Base-by-base conservation (phyloP, 1,140 invertebrate species). In the Trichonephila clavipes region DNA sequence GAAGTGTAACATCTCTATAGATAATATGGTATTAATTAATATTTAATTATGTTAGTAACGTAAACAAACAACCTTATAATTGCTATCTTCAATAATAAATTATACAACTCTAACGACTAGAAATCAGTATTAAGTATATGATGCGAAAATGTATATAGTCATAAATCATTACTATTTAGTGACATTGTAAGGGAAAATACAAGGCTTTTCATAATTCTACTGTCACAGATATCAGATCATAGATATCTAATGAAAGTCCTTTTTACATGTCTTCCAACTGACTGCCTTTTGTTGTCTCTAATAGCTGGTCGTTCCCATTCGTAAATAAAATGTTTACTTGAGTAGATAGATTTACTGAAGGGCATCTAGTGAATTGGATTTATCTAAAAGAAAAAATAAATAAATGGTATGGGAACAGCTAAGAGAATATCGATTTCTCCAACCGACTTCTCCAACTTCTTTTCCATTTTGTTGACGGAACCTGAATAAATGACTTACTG, bases 301-400 rank as follows among this genome's bases (percentile, higher is more conserved):
- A 87, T 87, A 62, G 59, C 59, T 24, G 18, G 18, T 34, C 58
- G 28, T 7, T 87, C 28, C n/a, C 85, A 59, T 64, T 16, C 59
- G 16, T 87, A 87, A 87, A 61, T 87, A 87, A 87, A 87, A 59
- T 62, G 85, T 87, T 87, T 87, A 87, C 59, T 87, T 61, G 85
- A 87, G 85, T 34, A 87, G 85, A 87, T 87, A 87, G 85, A 87
- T 87, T 87, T 87, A 87, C 59, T 87, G 59, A 87, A 61, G 59
- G 59, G 58, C 59, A 87, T 61, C 59, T 59, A 19, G 59, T 8
- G 85, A 87, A 87, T 87, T 87, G 85, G 85, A 87, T 87, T 87
- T 87, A 64, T 24, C 59, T n/a, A 19, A 61, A 34, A 34, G 59
- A 87, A 64, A 28, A 59, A 62, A 51, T 10, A 51, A 51, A 51